Conservation (phyloP, 1,140 invertebrate species). For the Cyrtorhinus lividipennis region DNA sequence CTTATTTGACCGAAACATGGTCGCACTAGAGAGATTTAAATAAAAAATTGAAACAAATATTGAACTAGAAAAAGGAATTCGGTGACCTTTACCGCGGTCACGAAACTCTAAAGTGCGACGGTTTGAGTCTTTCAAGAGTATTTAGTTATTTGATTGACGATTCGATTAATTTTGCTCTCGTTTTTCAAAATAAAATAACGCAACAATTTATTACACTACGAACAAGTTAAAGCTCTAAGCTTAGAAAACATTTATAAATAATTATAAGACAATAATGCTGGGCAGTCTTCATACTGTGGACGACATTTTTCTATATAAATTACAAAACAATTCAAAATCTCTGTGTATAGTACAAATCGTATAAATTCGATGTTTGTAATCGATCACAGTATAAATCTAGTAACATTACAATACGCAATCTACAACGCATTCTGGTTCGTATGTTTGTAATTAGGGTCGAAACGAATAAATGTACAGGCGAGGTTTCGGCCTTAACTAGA, state of each 20-base stretch:
- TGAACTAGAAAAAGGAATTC: slow-evolving; percentile 9
- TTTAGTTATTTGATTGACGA: neutral
- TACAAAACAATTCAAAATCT: slow-evolving; percentile 13
- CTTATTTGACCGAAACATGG: slow-evolving; percentile 9
- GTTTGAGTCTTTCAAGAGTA: slow-evolving; percentile 3
- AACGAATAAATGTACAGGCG: slow-evolving; percentile 18
- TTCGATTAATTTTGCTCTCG: neutral
- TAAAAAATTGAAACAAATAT: neutral
- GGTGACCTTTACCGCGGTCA: neutral
- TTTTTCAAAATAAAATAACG: neutral
- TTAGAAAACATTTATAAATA: slow-evolving; percentile 21
- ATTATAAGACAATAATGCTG: slow-evolving; percentile 14
- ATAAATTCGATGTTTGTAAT: slow-evolving; percentile 13
- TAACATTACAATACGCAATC: slow-evolving; percentile 18
- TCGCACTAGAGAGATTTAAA: slow-evolving; percentile 10
- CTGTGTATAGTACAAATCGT: slow-evolving; percentile 6
- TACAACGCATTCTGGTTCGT: slow-evolving; percentile 13
- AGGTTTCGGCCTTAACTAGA: slow-evolving; percentile 22
- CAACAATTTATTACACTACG: neutral
- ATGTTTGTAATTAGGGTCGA: slow-evolving; percentile 22
- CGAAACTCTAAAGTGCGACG: neutral
- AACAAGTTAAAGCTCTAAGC: slow-evolving; percentile 21
- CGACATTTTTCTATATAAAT: slow-evolving; percentile 13
- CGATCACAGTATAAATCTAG: slow-evolving; percentile 23
- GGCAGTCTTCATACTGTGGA: slow-evolving; percentile 24